A percentile compares a stretch with the other conserved stretches of the same genome.
Conservation (phyloP, 2,888 invertebrate genomes). For the Pyralis farinalis region DNA sequence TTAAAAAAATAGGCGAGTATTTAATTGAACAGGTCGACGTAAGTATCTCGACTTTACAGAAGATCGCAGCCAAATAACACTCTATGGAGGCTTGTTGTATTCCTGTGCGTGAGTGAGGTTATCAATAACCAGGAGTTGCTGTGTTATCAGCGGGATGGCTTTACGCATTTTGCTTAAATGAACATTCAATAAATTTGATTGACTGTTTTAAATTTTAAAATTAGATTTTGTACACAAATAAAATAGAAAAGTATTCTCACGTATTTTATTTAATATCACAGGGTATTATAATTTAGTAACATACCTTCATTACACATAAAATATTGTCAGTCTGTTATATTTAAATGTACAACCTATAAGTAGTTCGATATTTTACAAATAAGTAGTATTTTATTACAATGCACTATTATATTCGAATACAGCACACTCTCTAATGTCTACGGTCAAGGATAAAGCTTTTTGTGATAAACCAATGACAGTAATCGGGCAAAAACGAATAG, state of each 20-base stretch:
- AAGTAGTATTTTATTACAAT: background rate
- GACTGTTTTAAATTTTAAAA: no score
- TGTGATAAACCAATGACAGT: background rate
- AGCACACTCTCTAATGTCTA: background rate
- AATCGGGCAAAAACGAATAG: background rate
- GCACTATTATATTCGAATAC: background rate
- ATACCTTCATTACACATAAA: conserved; percentile 20
- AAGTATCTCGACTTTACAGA: no score
- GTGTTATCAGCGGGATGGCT: no score
- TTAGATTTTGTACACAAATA: background rate
- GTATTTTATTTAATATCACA: conserved; percentile 18
- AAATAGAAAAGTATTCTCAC: conserved; percentile 4
- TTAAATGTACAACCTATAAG: background rate
- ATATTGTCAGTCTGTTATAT: conserved; percentile 13
- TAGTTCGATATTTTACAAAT: background rate
- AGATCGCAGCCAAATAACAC: no score
- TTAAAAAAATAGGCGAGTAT: no score
- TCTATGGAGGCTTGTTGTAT: no score
- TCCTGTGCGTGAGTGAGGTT: no score
- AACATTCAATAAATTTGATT: no score
- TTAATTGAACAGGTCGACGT: no score
- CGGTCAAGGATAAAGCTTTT: background rate
- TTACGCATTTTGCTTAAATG: no score
- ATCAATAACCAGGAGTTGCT: no score
- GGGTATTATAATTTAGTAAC: conserved; percentile 11